Evolutionary conservation across 1,140 invertebrate genomes (phyloP), one percentile per base, ranked within the genome.

Genomic region (Aculops lycopersici): DNA sequence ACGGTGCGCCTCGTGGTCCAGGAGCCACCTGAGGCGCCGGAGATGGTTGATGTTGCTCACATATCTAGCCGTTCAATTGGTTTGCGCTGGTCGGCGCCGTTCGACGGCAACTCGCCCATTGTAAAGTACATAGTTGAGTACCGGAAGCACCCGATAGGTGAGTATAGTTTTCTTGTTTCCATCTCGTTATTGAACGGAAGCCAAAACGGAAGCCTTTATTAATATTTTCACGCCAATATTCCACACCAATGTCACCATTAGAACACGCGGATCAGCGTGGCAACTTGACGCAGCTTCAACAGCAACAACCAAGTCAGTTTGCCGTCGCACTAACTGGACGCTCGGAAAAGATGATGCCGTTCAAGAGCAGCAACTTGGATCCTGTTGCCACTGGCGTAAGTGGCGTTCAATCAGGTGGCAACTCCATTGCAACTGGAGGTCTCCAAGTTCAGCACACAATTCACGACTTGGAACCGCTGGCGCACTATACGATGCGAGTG

Each of bases 401-500:
- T n/a, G n/a, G n/a, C n/a, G n/a, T n/a, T n/a, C n/a, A n/a, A n/a
- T n/a, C n/a, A n/a, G n/a, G n/a, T n/a, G n/a, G n/a, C n/a, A n/a
- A n/a, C n/a, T n/a, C n/a, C n/a, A n/a, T n/a, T n/a, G n/a, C n/a
- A n/a, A n/a, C n/a, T n/a, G n/a, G n/a, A n/a, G n/a, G n/a, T n/a
- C n/a, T n/a, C n/a, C n/a, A n/a, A n/a, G n/a, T n/a, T n/a, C n/a
- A n/a, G n/a, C n/a, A n/a, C n/a, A n/a, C n/a, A n/a, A n/a, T n/a
- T n/a, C n/a, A 39, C 2, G 47, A 46, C 19, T 46, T 94, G 1
- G 66, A 72, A 50, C 83, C 86, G 16, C 75, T 81, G 2, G 84
- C 77, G 1, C 75, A 74, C 1, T 94, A 92, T 53, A 74, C 86
- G 50, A 67, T 92, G 41, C 64, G 83, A 39, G 77, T 92, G 45